Evolutionary conservation across 2,888 invertebrate species (phyloP).

Genomic region (Macrosiphum euphorbiae): DNA sequence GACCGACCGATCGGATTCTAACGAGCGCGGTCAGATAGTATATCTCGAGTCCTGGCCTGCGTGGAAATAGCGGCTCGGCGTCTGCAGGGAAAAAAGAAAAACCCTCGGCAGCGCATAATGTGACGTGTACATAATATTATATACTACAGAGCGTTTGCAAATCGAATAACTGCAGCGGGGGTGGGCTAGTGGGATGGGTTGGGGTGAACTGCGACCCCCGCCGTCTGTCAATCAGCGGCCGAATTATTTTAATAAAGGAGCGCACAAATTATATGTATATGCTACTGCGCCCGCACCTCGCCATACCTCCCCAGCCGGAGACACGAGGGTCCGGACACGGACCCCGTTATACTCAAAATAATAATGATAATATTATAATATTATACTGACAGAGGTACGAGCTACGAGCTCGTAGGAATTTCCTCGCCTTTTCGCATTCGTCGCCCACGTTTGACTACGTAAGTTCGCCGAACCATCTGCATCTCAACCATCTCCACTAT

Average conservation of each 20-base stretch:
- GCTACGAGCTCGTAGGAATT: not conserved
- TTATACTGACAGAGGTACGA: not conserved
- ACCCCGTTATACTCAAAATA: not conserved
- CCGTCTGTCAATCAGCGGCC: conserved; percentile 50
- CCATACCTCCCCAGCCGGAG: not conserved
- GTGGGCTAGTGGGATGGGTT: not conserved
- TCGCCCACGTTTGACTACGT: not conserved
- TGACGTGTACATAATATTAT: not conserved
- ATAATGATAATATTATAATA: not conserved
- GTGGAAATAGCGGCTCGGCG: not conserved
- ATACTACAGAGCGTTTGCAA: not conserved
- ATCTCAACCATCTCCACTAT: not conserved
- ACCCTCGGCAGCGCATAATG: not conserved
- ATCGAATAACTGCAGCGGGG: conserved; percentile 38
- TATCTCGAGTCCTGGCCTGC: not conserved
- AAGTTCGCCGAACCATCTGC: not conserved
- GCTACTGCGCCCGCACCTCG: not conserved
- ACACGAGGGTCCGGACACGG: not conserved
- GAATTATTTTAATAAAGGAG: conserved; percentile 58
- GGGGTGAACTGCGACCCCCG: not conserved
- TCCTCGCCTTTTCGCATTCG: not conserved
- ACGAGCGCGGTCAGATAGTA: conserved; percentile 36
- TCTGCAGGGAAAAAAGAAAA: not conserved
- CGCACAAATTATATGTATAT: not conserved
- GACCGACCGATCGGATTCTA: not conserved